Base-by-base conservation (phyloP, 2,113 vertebrate species). In the Crotalus viridis region DNA sequence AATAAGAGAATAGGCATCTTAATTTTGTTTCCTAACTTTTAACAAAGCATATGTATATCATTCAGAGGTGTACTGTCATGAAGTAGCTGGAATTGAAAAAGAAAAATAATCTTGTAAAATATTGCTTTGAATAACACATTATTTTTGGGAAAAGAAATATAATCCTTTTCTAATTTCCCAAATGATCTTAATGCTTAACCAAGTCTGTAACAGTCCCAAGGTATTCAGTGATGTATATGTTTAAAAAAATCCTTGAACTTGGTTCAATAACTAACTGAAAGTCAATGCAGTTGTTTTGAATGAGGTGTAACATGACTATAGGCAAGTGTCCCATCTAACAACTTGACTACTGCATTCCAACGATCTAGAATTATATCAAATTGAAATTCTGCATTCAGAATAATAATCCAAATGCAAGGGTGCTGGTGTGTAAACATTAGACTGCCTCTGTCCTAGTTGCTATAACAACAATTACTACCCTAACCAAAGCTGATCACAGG, bases 101-200 rank as follows among this genome's bases (percentile, higher is more conserved):
- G 21, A 51, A 12, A 64, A 46, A 52, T 52, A 92, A 69, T 1
- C 48, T 10, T n/a, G 21, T 91, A 24, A 48, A 91, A 87, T 87
- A 15, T 12, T 64, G 28, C 5, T 87, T 33, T 61, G 85, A 91
- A 87, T 64, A 54, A 91, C 54, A 85, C 26, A 54, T 85, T 8
- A 54, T 61, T 91, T 86, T 90, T 61, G 61, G 55, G 85, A 52
- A 87, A n/a, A 59, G 90, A 87, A 87, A 91, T 28, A 22, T 87
- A 91, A 91, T 52, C 28, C 56, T 61, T 61, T 51, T 21, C 85
- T 87, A 87, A 87, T 87, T 91, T 91, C 74, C 74, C 74, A 81
- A 81, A 81, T 81, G 74, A 81, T 39, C 33, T 81, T 39, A 81
- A 43, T 21, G 33, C 39, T 81, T 43, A 81, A 81, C 17, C 33